phyloP scores from a whole-genome alignment of 2,888 invertebrate species.

The Bimastos eiseni region DNA sequence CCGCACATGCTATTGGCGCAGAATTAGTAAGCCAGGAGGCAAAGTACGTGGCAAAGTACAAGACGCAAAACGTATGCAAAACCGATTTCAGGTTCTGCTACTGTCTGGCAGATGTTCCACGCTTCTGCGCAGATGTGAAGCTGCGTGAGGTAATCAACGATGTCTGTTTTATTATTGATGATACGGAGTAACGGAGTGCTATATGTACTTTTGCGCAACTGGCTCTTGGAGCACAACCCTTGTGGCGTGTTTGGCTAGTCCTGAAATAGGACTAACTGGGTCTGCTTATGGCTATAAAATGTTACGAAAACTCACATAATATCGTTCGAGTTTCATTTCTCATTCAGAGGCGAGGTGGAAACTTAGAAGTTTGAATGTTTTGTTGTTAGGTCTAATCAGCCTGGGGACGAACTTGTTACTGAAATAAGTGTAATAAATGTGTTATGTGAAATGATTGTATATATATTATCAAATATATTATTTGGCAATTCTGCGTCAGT shows the following conservation, averaged over 20 bases:
- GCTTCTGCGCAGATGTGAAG: not conserved
- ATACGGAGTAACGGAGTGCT: not conserved
- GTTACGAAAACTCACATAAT: not conserved
- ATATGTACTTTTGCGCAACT: not conserved
- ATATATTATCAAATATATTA: not conserved
- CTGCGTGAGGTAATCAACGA: not conserved
- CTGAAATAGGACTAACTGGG: not conserved
- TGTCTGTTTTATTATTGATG: not conserved
- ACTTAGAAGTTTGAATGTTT: not conserved
- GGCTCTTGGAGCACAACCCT: not conserved
- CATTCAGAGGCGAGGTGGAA: not conserved
- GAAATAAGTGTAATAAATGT: not conserved
- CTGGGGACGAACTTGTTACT: not conserved
- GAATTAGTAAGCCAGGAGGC: not conserved
- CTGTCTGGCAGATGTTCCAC: not conserved
- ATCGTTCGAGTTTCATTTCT: not conserved
- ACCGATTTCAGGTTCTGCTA: not conserved
- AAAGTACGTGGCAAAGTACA: too few relatives aligned
- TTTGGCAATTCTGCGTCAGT: not conserved
- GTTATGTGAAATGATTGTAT: not conserved
- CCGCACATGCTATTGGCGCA: not conserved
- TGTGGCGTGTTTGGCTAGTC: not conserved
- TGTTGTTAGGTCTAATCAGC: not conserved
- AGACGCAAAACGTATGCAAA: too few relatives aligned
- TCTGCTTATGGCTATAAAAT: too few relatives aligned